Evolutionary conservation across 1,140 invertebrate genomes (phyloP).

Genomic region (Papilio polyxenes): DNA sequence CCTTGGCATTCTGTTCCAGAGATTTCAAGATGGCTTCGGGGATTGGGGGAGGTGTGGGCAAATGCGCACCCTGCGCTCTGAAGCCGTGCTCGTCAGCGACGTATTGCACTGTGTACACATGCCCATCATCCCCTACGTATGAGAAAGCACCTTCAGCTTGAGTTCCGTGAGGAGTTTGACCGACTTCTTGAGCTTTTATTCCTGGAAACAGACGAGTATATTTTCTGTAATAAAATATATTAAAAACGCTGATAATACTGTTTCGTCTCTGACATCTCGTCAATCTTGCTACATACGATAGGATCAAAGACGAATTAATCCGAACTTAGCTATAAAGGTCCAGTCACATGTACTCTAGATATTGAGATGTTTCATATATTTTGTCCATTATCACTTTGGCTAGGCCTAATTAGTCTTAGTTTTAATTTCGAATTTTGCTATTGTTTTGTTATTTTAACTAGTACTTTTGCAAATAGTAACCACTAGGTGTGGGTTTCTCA

Average conservation of each 20-base stretch:
- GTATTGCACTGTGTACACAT: conserved; percentile 82
- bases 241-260: not conserved
- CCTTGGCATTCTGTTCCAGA: conserved; percentile 80
- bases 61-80: conserved; percentile 82
- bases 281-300: no score
- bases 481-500: no score
- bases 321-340: no score
- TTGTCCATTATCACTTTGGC: no score
- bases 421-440: no score
- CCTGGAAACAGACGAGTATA: conserved; percentile 51
- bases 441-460: no score
- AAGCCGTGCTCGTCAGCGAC: conserved; percentile 82
- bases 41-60: conserved; percentile 85
- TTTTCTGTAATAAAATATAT: conserved; percentile 1
- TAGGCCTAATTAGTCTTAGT: no score
- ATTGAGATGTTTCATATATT: no score
- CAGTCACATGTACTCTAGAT: no score
- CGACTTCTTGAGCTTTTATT: conserved; percentile 66
- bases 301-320: no score
- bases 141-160: conserved; percentile 82
- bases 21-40: conserved; percentile 83
- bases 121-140: conserved; percentile 85
- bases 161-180: conserved; percentile 72
- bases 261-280: not conserved
- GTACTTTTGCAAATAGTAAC: no score